Conservation (phyloP, 2,797 vertebrate genomes). For the Apogon hyalosoma region DNA sequence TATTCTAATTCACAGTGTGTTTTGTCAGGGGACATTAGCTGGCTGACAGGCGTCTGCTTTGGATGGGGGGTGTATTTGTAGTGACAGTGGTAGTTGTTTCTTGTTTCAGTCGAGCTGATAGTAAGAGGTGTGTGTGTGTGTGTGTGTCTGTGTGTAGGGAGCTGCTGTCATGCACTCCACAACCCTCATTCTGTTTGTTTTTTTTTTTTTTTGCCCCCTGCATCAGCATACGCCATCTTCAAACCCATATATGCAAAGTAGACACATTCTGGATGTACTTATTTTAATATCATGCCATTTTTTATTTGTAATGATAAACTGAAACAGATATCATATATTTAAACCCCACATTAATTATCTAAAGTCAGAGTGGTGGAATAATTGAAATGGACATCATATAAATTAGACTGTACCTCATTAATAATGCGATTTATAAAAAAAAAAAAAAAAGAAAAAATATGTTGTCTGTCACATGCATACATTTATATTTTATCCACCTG, state of each 20-base stretch:
- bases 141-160: conserved; percentile 38
- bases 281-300: conserved; percentile 22
- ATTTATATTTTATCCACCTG: conserved; percentile 1
- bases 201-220: conserved; percentile 15
- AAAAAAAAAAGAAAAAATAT: too few species aligned
- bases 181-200: conserved; percentile 21
- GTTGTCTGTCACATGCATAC: too few species aligned
- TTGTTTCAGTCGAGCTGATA: conserved; percentile 80
- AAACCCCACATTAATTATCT: too few species aligned
- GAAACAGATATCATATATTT: not conserved
- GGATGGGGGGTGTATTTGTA: conserved; percentile 70
- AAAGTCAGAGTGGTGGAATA: too few species aligned
- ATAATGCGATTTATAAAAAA: too few species aligned
- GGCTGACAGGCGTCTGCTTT: conserved; percentile 77
- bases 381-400: too few species aligned
- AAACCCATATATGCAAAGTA: conserved; percentile 27
- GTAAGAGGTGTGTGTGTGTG: conserved; percentile 60
- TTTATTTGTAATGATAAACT: conserved; percentile 16
- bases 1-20: conserved; percentile 80
- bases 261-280: conserved; percentile 8
- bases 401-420: too few species aligned
- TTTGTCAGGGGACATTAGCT: conserved; percentile 84
- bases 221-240: conserved; percentile 28
- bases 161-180: conserved; percentile 57
- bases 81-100: conserved; percentile 82